Evolutionary conservation across 2,888 invertebrate genomes (phyloP), one percentile per base, ranked within the genome.

Genomic region (Schizotus pectinicornis): DNA sequence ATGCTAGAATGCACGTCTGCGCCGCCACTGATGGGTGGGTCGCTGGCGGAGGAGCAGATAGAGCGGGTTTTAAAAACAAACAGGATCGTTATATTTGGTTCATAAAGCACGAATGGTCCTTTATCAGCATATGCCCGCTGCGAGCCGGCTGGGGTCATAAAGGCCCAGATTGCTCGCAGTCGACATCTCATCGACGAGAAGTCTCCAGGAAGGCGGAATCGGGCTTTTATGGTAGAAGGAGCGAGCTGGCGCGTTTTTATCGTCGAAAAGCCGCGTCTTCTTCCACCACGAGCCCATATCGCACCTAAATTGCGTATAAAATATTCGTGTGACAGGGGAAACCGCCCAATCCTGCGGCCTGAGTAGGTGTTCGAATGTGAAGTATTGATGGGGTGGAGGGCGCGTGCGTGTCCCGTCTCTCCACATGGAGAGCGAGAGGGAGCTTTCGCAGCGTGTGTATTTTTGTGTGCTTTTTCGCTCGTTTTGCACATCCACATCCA

Each of bases 321-420:
- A 65, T 67, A 67, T 65, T 67, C 67, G 63, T 65, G 63, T 65
- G 67, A 65, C 64, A 64, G 64, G 41, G 69, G 70, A 69, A 69
- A 46, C 69, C 72, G 72, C 73, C 75, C 75, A 76, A 76, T 75
- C 73, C 74, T 67, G 70, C 69, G 70, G 68, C 71, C 68, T 74
- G 73, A 71, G 77, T 77, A 77, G 77, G 78, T 78, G 77, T 78
- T 77, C 76, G 74, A 77, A 77, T 77, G 77, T 77, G 77, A 75
- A 77, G 78, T 78, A 78, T 78, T 77, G 78, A 78, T 74, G 75
- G 69, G 67, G 69, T 65, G 60, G 63, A 74, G 66, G 67, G 77
- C 77, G 78, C 77, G 65, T 77, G 77, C 77, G 77, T 77, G 67
- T 70, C 66, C 66, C 69, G 65, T 62, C 59, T 65, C 74, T 71